Percentiles rank a stretch among this genome's conserved stretches.
Evolutionary conservation across 2,113 vertebrate genomes (phyloP).

Genomic region (Gnathonemus echidnorhynchus): DNA sequence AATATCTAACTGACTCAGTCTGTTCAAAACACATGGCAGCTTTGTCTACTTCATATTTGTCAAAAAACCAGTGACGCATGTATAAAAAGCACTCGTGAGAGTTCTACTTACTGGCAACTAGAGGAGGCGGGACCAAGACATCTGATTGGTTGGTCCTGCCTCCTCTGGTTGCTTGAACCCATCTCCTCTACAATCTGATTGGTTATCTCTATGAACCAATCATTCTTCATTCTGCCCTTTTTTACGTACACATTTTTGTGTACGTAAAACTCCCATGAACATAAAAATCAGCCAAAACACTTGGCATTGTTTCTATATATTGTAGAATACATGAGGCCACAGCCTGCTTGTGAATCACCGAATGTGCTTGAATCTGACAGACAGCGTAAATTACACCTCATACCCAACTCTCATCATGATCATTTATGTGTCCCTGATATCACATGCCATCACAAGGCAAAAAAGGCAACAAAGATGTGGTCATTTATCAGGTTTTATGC

Average conservation of each 20-base stretch:
- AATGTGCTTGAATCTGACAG: not conserved
- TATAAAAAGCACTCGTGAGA: not conserved
- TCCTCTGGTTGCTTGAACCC: too few species aligned
- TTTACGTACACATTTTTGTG: too few species aligned
- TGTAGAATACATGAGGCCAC: not conserved
- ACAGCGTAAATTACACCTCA: not conserved
- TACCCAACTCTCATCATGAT: not conserved
- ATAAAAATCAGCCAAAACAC: not conserved
- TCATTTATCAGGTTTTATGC: slow-evolving; percentile 47
- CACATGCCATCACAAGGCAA: not conserved
- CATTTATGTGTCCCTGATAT: not conserved
- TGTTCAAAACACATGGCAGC: not conserved
- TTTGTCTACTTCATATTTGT: not conserved
- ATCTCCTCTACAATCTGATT: too few species aligned
- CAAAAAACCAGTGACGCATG: not conserved
- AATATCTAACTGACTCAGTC: not conserved
- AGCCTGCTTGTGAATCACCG: not conserved
- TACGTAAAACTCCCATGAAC: too few species aligned
- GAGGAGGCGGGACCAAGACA: too few species aligned
- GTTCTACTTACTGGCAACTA: too few species aligned
- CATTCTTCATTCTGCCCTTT: too few species aligned
- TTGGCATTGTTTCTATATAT: not conserved
- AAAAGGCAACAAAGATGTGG: not conserved
- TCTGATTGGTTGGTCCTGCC: too few species aligned
- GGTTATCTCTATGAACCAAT: too few species aligned